Evolutionary conservation across 2,797 vertebrate genomes (phyloP), one percentile per base, ranked within the genome.

Genomic region (Thunnus albacares): DNA sequence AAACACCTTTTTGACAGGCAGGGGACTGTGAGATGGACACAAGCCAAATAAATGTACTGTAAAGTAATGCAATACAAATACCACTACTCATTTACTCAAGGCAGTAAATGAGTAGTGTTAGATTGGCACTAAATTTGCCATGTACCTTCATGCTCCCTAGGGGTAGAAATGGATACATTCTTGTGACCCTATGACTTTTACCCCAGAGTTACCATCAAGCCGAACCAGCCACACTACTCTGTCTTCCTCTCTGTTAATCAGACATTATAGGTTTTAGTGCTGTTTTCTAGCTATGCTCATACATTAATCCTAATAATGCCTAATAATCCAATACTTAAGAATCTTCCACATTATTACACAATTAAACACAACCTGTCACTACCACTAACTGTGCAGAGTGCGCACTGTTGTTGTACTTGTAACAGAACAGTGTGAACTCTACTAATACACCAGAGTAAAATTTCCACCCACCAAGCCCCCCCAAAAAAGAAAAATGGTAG

Each of bases 401-500:
- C 3, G 8, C 17, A 17, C 33, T 56, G 2, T 5, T 1, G 33
- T 72, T 71, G 52, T 61, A 58, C n/a, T 72, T 69, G 33, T 60
- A 68, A 22, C 28, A 43, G 1, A 68, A 26, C 22, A 33, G 3
- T 33, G 28, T 59, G n/a, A 81, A 80, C 33, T 53, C 22, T 49
- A 33, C 15, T 12, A 61, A 38, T 52, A 20, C 22, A 47, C 76
- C 15, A 18, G 2, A 81, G 60, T 26, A 2, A 4, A 24, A 63
- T 72, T 77, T 82, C 26, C 71, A 55, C 45, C 55, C 45, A n/a
- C 58, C 68, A 61, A 71, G 5, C 47, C 59, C 65, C 68, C 77
- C 74, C 45, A 49, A 33, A n/a, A 59, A 43, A 35, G 65, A 71
- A 51, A 79, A 77, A 68, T 57, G 47, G 56, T 60, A 66, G 71